Percentiles rank a stretch among this genome's conserved stretches.
These are phyloP conservation scores for Vulpes vulpes DNA, from an alignment of 2,113 vertebrate species.

Conservation along the genomic window DNA sequence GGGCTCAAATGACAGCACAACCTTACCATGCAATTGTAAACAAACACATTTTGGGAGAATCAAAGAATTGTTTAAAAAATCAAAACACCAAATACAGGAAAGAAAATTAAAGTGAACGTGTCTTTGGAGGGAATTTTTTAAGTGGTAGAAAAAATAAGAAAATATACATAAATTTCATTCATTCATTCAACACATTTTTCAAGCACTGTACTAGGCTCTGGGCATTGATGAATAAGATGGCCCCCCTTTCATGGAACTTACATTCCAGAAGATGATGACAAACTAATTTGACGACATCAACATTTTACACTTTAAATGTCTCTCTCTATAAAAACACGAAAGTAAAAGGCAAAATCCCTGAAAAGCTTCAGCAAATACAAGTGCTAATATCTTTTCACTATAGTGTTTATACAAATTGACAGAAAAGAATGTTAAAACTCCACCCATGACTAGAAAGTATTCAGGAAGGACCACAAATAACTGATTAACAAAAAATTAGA, in stretches of 20 bases:
- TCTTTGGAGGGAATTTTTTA: conserved; percentile 5
- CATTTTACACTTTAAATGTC: conserved; percentile 29
- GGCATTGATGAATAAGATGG: background rate
- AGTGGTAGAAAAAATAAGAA: background rate
- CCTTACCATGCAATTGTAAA: background rate
- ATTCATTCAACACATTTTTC: background rate
- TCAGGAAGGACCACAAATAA: background rate
- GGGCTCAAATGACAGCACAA: conserved; percentile 2
- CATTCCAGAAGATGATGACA: background rate
- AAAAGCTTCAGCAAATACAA: conserved; percentile 28
- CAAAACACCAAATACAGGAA: background rate
- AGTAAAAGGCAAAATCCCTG: background rate
- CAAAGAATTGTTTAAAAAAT: background rate
- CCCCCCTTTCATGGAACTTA: background rate
- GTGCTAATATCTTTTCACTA: background rate
- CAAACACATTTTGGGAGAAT: background rate
- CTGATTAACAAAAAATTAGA: background rate
- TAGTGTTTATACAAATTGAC: background rate
- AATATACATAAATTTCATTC: background rate
- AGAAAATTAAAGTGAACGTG: background rate
- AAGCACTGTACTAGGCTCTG: background rate
- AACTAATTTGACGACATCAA: background rate
- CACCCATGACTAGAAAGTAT: background rate
- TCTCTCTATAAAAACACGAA: conserved; percentile 1
- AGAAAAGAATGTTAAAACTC: background rate